A percentile compares a stretch with the other conserved stretches of the same genome.
Evolutionary conservation across 2,113 vertebrate genomes (phyloP).

Genomic region (Takifugu bimaculatus): DNA sequence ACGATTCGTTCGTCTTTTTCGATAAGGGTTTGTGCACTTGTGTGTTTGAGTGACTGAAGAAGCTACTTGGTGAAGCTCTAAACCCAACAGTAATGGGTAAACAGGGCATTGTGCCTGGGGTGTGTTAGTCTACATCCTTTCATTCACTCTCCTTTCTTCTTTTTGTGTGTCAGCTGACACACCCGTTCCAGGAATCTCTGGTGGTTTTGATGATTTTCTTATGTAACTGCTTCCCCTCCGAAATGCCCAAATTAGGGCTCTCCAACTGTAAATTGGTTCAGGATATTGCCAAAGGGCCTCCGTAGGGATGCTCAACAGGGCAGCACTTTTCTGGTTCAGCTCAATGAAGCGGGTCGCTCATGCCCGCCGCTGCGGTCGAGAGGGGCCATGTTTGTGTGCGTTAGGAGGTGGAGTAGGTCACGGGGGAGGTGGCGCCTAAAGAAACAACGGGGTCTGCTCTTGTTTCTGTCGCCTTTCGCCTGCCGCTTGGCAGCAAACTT

Average conservation of each 20-base stretch:
- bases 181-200: constrained; percentile 71
- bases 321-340: constrained; percentile 47
- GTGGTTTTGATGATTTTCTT: constrained; percentile 63
- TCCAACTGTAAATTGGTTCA: constrained; percentile 51
- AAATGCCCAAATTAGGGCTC: constrained; percentile 50
- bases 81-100: constrained; percentile 33
- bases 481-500: constrained; percentile 66
- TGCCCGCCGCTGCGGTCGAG: constrained; percentile 48
- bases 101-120: constrained; percentile 37
- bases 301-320: constrained; percentile 44
- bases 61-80: too few species aligned
- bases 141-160: constrained; percentile 32
- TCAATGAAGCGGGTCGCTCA: constrained; percentile 41
- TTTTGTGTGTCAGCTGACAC: constrained; percentile 57
- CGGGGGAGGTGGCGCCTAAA: constrained; percentile 39
- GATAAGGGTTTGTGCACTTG: not conserved
- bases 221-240: constrained; percentile 61
- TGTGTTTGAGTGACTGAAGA: constrained; percentile 1
- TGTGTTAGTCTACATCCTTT: constrained; percentile 51
- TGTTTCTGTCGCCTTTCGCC: constrained; percentile 67
- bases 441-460: constrained; percentile 64
- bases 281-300: constrained; percentile 49
- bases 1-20: not conserved
- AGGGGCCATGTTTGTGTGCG: constrained; percentile 33
- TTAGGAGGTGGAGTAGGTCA: constrained; percentile 32